phyloP scores from a whole-genome alignment of 2,113 vertebrate species.

The Butorides virescens region DNA sequence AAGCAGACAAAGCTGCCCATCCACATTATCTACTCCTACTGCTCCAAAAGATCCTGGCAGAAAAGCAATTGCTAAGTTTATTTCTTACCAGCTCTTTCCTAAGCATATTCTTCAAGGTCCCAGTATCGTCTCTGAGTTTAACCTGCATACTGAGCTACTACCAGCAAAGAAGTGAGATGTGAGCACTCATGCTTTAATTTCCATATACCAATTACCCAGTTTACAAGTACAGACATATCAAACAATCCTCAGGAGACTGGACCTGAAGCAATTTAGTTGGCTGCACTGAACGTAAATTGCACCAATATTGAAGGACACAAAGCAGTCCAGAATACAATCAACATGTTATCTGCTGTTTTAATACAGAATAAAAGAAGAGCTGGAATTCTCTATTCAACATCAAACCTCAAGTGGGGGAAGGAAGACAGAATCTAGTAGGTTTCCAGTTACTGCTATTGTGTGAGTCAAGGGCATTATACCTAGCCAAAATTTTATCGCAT shows the following conservation, averaged over 20 bases:
- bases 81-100: not conserved
- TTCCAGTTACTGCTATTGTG: not conserved
- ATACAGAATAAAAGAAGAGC: not conserved
- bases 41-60: not conserved
- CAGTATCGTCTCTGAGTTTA: not conserved
- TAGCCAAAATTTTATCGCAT: not conserved
- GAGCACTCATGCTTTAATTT: not conserved
- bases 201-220: not conserved
- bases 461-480: not conserved
- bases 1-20: slow-evolving; percentile 1
- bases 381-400: not conserved
- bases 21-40: not conserved
- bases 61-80: not conserved
- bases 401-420: not conserved
- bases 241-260: not conserved
- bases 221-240: not conserved
- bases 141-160: not conserved
- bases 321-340: not conserved
- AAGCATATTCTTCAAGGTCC: not conserved
- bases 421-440: not conserved
- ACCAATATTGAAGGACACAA: not conserved
- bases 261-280: not conserved
- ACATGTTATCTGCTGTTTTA: not conserved
- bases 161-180: not conserved
- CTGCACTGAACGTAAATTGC: not conserved